These are phyloP conservation scores for Petrosia ficiformis DNA, from an alignment of 37 sponge, comb jelly and placozoan species.

Conservation along the genomic window DNA sequence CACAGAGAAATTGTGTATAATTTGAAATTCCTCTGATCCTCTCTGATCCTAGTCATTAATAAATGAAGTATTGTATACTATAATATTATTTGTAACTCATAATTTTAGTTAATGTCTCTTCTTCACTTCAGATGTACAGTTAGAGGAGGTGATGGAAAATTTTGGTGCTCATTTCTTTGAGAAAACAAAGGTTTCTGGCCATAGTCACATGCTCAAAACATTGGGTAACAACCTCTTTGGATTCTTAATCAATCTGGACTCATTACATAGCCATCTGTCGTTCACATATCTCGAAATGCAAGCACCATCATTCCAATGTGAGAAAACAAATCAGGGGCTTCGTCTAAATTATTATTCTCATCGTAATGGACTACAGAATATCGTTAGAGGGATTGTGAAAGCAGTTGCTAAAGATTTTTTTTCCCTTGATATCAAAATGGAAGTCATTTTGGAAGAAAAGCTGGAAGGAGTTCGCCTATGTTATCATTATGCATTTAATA, in stretches of 20 bases:
- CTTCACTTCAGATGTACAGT: conserved; percentile 29
- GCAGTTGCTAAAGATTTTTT: conserved; percentile 59
- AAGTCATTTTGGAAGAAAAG: conserved; percentile 13
- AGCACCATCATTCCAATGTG: conserved; percentile 77
- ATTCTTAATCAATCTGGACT: conserved; percentile 72
- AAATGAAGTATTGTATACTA: too few species aligned
- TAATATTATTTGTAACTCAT: too few species aligned
- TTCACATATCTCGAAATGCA: conserved; percentile 63
- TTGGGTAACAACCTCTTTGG: conserved; percentile 60
- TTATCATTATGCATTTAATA: conserved; percentile 42
- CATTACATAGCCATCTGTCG: conserved; percentile 78
- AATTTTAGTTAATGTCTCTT: too few species aligned
- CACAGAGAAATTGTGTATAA: too few species aligned
- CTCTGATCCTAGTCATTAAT: too few species aligned
- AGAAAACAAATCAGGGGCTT: conserved; percentile 18
- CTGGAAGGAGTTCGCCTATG: not conserved
- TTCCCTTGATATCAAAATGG: conserved; percentile 22
- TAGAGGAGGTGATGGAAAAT: conserved; percentile 49
- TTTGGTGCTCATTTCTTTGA: conserved; percentile 68
- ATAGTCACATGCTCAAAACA: conserved; percentile 52
- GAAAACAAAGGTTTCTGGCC: conserved; percentile 54
- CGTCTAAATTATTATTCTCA: conserved; percentile 67
- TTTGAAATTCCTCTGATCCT: too few species aligned
- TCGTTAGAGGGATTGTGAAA: conserved; percentile 72
- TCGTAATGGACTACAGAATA: conserved; percentile 41